A percentile compares a stretch with the other conserved stretches of the same genome.
Evolutionary conservation across 2,888 invertebrate species (phyloP).

Genomic region (Cyaniris semiargus): DNA sequence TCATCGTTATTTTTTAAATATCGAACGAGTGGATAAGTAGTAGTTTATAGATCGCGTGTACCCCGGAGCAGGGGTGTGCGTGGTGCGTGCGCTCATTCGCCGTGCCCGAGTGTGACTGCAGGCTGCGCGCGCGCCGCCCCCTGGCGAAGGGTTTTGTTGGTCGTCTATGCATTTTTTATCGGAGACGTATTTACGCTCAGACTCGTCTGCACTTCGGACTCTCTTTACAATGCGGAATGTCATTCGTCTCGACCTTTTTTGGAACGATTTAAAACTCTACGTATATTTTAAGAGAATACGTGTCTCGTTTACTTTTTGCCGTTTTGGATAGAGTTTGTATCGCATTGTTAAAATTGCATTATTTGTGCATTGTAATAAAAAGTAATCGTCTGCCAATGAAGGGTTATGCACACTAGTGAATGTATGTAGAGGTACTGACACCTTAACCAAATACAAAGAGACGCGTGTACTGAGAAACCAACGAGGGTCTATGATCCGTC

Average conservation of each 20-base stretch:
- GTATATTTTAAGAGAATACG: slow-evolving; percentile 26
- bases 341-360: slow-evolving; percentile 1
- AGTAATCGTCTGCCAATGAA: not conserved
- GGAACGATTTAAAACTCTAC: slow-evolving; percentile 34
- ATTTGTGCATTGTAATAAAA: not conserved
- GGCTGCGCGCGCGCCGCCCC: slow-evolving; percentile 58
- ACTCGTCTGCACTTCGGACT: slow-evolving; percentile 70
- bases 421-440: not conserved
- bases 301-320: slow-evolving; percentile 15
- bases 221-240: slow-evolving; percentile 68
- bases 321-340: not conserved
- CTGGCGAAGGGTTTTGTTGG: slow-evolving; percentile 77
- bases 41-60: not conserved
- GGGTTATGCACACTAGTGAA: not conserved
- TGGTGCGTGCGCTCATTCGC: slow-evolving; percentile 78
- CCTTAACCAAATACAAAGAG: not conserved
- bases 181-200: slow-evolving; percentile 70
- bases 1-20: slow-evolving; percentile 49
- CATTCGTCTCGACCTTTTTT: slow-evolving; percentile 50
- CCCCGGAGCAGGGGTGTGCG: slow-evolving; percentile 46
- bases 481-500: not conserved
- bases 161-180: slow-evolving; percentile 75
- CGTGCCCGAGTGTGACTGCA: slow-evolving; percentile 72
- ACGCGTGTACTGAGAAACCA: not conserved
- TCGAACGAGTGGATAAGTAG: not conserved